These are phyloP conservation scores for Pseudochaenichthys georgianus DNA, from an alignment of 2,797 vertebrate genomes.

Conservation along the genomic window DNA sequence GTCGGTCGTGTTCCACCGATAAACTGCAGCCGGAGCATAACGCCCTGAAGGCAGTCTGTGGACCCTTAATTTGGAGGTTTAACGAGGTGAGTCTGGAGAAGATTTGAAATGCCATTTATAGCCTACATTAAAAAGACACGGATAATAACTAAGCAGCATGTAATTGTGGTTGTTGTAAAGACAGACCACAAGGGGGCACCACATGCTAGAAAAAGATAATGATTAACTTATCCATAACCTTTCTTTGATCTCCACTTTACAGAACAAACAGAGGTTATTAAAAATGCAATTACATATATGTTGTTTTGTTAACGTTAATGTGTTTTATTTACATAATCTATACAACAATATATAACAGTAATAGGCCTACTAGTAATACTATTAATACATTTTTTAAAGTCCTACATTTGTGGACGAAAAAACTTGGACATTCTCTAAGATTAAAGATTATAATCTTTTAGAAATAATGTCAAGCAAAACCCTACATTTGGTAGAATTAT, in stretches of 20 bases:
- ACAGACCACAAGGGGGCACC: slow-evolving; percentile 44
- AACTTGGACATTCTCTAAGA: too few species aligned
- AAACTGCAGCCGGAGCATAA: slow-evolving; percentile 12
- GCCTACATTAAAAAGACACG: not conserved
- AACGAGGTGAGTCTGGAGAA: slow-evolving; percentile 26
- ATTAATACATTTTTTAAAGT: too few species aligned
- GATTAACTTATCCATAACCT: not conserved
- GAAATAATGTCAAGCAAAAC: too few species aligned
- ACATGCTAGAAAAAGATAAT: not conserved
- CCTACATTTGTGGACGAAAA: too few species aligned
- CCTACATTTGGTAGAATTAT: too few species aligned
- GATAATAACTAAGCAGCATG: fast-evolving
- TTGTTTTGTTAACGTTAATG: too few species aligned
- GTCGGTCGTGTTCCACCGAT: slow-evolving; percentile 77
- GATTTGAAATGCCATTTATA: slow-evolving; percentile 55
- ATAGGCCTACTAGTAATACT: too few species aligned
- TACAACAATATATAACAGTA: too few species aligned
- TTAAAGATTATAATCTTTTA: too few species aligned
- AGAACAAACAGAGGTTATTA: too few species aligned
- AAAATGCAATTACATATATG: too few species aligned
- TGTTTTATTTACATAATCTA: not conserved
- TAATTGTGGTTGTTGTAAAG: fast-evolving
- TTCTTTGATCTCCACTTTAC: not conserved
- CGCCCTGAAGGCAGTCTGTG: not conserved
- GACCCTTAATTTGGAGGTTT: fast-evolving